These are phyloP conservation scores for Platycercus adscitus DNA, from an alignment of 2,113 vertebrate genomes.

Conservation along the genomic window DNA sequence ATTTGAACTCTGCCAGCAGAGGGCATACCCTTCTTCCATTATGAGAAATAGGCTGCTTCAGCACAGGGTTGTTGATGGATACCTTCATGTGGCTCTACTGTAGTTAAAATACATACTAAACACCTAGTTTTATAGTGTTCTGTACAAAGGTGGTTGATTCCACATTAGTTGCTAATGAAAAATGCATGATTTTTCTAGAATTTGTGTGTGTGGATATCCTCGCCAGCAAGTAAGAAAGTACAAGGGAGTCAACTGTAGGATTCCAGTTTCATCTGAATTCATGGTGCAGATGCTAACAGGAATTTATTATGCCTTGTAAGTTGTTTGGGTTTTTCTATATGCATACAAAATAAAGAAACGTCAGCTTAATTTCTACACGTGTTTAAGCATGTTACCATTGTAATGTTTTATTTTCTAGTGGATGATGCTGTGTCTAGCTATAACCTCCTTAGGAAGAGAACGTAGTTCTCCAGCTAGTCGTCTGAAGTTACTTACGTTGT, in stretches of 20 bases:
- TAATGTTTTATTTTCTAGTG: neutral
- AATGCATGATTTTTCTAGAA: constrained; percentile 76
- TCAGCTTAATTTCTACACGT: neutral
- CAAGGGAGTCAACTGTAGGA: constrained; percentile 86
- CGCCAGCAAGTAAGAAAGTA: constrained; percentile 92
- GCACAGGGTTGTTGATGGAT: neutral
- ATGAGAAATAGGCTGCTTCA: neutral
- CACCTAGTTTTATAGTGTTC: neutral
- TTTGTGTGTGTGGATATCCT: constrained; percentile 96
- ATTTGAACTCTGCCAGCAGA: neutral
- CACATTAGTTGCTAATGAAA: neutral
- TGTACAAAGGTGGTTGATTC: neutral
- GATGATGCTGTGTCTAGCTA: neutral
- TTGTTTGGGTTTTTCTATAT: neutral
- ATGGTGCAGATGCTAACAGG: constrained; percentile 97
- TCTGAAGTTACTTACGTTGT: neutral
- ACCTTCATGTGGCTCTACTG: neutral
- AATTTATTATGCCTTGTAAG: constrained; percentile 97
- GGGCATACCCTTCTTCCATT: neutral
- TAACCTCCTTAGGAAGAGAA: neutral
- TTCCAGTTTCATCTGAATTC: constrained; percentile 94
- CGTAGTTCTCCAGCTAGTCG: neutral
- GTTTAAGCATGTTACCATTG: neutral
- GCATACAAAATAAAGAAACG: neutral
- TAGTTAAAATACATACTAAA: neutral